These are phyloP conservation scores for Cephus pygmeus DNA, from an alignment of 2,888 invertebrate species.

Conservation along the genomic window DNA sequence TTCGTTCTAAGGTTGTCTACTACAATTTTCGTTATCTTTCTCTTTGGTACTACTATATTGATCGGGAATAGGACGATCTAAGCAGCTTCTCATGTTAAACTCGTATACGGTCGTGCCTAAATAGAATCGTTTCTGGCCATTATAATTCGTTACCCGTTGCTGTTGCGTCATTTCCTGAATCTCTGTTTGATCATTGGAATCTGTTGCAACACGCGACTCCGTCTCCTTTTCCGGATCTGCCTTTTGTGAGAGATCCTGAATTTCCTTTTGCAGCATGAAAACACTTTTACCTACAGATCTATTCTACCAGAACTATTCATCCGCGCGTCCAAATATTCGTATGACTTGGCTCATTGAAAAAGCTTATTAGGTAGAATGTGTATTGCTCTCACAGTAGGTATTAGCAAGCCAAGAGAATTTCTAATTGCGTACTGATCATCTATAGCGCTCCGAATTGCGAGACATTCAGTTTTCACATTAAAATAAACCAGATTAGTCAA, in stretches of 20 bases:
- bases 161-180: slow-evolving; percentile 55
- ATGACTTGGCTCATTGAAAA: neutral
- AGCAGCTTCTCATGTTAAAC: neutral
- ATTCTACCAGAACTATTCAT: slow-evolving; percentile 62
- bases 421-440: slow-evolving; percentile 40
- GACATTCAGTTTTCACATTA: slow-evolving; percentile 35
- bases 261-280: slow-evolving; percentile 64
- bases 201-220: slow-evolving; percentile 49
- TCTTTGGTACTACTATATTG: neutral
- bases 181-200: slow-evolving; percentile 51
- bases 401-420: slow-evolving; percentile 43
- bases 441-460: slow-evolving; percentile 42
- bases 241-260: slow-evolving; percentile 52
- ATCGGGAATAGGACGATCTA: neutral
- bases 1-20: neutral
- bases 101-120: neutral
- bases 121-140: slow-evolving; percentile 1
- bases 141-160: slow-evolving; percentile 58
- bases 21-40: neutral
- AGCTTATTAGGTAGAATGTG: neutral
- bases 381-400: neutral
- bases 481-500: neutral
- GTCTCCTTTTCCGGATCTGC: slow-evolving; percentile 48
- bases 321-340: slow-evolving; percentile 29
- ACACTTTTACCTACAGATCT: slow-evolving; percentile 64